Conservation (phyloP, 2,797 vertebrate species). For the Neosilurus hyrtlii region DNA sequence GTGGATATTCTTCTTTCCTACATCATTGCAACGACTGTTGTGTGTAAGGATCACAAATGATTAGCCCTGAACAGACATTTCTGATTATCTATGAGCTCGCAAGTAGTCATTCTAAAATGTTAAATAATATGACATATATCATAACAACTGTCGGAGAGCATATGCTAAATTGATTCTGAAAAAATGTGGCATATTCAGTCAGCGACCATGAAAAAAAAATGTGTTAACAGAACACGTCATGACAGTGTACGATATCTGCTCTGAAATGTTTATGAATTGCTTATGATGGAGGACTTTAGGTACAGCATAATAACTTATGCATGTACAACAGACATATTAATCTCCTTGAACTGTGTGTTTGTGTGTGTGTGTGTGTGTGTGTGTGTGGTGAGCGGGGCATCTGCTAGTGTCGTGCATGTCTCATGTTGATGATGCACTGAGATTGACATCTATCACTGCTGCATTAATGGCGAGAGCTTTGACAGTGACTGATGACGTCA, state of each 20-base stretch:
- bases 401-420: constrained; percentile 29
- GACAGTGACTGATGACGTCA: constrained; percentile 43
- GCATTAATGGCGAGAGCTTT: constrained; percentile 19
- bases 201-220: not conserved
- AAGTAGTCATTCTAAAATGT: not conserved
- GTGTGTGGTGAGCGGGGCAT: constrained; percentile 26
- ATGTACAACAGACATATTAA: not conserved
- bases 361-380: not conserved
- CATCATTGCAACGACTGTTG: not conserved
- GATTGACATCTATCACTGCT: constrained; percentile 22
- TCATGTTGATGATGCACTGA: constrained; percentile 39
- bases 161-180: not conserved
- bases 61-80: not conserved
- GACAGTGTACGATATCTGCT: not conserved
- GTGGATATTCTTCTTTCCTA: not conserved
- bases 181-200: not conserved
- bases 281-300: not conserved
- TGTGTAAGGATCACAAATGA: not conserved
- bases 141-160: not conserved
- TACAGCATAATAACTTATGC: not conserved
- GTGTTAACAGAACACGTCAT: not conserved
- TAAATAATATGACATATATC: not conserved
- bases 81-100: not conserved
- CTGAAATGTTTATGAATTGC: not conserved
- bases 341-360: not conserved